phyloP scores from a whole-genome alignment of 2,797 vertebrate genomes.

The Sciurus vulgaris region DNA sequence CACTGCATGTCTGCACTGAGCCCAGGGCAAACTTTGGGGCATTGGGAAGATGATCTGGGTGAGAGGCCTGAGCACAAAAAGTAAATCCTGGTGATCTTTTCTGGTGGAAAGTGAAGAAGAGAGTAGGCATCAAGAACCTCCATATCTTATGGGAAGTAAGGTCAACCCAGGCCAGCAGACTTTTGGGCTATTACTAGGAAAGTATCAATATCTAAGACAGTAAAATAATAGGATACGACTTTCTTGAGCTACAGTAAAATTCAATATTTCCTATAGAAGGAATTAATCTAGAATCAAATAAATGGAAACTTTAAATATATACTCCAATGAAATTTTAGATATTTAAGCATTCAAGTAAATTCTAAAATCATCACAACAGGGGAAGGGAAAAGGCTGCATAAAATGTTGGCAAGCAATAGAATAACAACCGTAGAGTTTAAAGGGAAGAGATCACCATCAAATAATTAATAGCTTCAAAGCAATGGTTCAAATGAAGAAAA shows the following conservation, averaged over 20 bases:
- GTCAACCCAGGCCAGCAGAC: neutral
- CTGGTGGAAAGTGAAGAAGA: neutral
- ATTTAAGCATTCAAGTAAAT: neutral
- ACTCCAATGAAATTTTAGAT: neutral
- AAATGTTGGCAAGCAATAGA: neutral
- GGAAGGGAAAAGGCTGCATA: neutral
- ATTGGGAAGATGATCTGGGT: neutral
- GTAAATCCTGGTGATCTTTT: neutral
- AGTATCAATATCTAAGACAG: neutral
- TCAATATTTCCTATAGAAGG: neutral
- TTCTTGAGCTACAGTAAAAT: neutral
- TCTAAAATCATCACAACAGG: neutral
- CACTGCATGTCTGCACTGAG: neutral
- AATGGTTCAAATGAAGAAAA: neutral
- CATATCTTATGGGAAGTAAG: neutral
- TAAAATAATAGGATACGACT: neutral
- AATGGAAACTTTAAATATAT: neutral
- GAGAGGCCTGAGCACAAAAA: constrained; percentile 51
- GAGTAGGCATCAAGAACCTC: neutral
- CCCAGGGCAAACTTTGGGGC: neutral
- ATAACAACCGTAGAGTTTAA: neutral
- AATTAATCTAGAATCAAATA: neutral
- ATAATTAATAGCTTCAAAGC: neutral
- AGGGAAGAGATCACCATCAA: neutral
- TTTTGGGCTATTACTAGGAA: neutral